Base-by-base conservation (phyloP, 2,888 invertebrate genomes). In the Noctua janthina region DNA sequence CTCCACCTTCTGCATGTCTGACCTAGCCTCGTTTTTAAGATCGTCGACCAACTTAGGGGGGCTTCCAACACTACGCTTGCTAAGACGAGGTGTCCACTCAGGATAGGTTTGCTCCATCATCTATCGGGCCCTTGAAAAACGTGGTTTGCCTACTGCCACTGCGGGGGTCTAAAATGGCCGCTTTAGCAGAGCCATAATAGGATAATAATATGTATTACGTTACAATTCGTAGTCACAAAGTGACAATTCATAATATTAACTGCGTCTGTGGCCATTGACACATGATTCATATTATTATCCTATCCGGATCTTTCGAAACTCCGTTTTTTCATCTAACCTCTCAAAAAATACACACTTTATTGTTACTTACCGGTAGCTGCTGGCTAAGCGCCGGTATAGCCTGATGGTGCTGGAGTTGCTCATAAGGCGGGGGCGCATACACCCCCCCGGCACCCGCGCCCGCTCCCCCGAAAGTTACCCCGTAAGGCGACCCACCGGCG, bases 341-440 rank as follows among this genome's bases (percentile, higher is more conserved):
- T 8, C 62, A 62, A 46, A 66, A 54, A 23, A 20, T 1, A 46
- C 15, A 39, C n/a, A 5, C 11, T 54, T 35, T 51, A 20, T 8
- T 51, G 29, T 15, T 23, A 78, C 92, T 91, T 64, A 96, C 96
- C 74, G 96, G 96, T 84, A 97, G 91, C 92, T 97, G 97, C 89
- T 97, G 97, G 78, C 95, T 94, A 10, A 97, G 94, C 29, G 95
- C 95, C 0, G 96, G 95, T 35, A 95, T 95, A 20, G 95, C 94
- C 93, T 96, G 96, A 89, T 96, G 97, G 91, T 96, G 97, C 84
- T 96, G 96, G 82, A 98, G 97, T 95, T 98, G 98, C 93, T 98
- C 98, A 91, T 98, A 98, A 7, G 98, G 98, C 77, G 98, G 98
- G 84, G 98, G 98, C 20, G 97, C 97, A 91, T 98, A 98, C 89